Evolutionary conservation across 1,140 invertebrate species (phyloP).

Genomic region (Drosophila trapezifrons): DNA sequence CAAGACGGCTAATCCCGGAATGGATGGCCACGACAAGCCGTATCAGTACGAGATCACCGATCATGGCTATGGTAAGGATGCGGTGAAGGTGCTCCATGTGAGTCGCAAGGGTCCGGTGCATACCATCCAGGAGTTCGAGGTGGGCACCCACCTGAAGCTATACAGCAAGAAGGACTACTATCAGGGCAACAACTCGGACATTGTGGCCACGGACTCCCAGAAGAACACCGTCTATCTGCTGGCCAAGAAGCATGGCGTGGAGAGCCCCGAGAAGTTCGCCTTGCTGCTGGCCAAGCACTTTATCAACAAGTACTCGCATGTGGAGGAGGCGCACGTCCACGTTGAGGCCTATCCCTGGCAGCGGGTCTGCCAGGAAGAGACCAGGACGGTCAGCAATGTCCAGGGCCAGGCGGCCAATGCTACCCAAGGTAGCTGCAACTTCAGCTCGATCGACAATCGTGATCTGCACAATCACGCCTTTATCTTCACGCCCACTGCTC

Average conservation of each 20-base stretch:
- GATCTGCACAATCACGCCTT: slow-evolving; percentile 90
- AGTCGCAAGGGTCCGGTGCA: slow-evolving; percentile 87
- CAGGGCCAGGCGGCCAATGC: background rate
- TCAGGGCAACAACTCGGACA: slow-evolving; percentile 87
- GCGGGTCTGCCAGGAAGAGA: slow-evolving; percentile 85
- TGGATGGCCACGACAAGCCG: slow-evolving; percentile 28
- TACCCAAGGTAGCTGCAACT: slow-evolving; percentile 20
- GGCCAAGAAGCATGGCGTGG: slow-evolving; percentile 90
- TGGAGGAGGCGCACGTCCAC: slow-evolving; percentile 88
- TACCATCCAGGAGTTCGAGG: slow-evolving; percentile 89
- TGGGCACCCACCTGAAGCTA: slow-evolving; percentile 89
- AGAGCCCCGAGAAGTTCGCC: slow-evolving; percentile 90
- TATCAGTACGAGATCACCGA: slow-evolving; percentile 86
- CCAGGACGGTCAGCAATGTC: background rate
- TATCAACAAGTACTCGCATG: slow-evolving; percentile 89
- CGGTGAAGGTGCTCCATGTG: slow-evolving; percentile 89
- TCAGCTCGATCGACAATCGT: slow-evolving; percentile 66
- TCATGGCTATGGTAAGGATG: slow-evolving; percentile 90
- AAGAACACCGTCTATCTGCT: slow-evolving; percentile 93
- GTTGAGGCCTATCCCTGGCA: slow-evolving; percentile 91
- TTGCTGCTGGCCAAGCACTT: slow-evolving; percentile 89
- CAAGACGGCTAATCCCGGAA: background rate
- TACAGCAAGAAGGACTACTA: slow-evolving; percentile 88
- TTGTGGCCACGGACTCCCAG: slow-evolving; percentile 92
- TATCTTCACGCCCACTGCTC: slow-evolving; percentile 87